Percentiles rank a stretch among this genome's conserved stretches.
Evolutionary conservation across 2,797 vertebrate species (phyloP).

Genomic region (Esox lucius): DNA sequence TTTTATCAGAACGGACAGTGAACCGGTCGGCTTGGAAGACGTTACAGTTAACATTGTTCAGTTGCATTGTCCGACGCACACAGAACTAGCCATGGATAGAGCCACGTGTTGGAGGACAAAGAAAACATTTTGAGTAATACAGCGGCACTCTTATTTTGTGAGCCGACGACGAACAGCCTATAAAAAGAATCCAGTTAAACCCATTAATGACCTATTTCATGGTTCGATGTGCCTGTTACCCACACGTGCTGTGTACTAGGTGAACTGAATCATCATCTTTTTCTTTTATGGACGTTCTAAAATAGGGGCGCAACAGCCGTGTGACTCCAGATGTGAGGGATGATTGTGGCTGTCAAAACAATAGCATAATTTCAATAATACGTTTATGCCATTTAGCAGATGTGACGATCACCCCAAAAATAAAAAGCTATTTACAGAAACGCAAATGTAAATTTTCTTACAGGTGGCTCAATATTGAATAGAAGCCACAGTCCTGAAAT

Average conservation of each 20-base stretch:
- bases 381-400: not conserved
- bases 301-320: slow-evolving; percentile 39
- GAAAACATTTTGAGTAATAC: not conserved
- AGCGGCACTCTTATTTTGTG: not conserved
- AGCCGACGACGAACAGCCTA: not conserved
- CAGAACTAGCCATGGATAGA: slow-evolving; percentile 38
- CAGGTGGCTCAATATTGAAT: not conserved
- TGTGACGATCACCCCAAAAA: not conserved
- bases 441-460: not conserved
- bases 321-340: slow-evolving; percentile 25
- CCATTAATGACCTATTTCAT: slow-evolving; percentile 66
- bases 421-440: not conserved
- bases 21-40: not conserved
- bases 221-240: slow-evolving; percentile 55
- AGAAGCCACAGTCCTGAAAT: not conserved
- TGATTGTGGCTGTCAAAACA: slow-evolving; percentile 59
- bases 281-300: slow-evolving; percentile 65
- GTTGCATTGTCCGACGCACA: slow-evolving; percentile 28
- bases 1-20: not conserved
- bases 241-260: slow-evolving; percentile 48
- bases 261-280: slow-evolving; percentile 69
- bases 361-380: not conserved
- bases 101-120: slow-evolving; percentile 46
- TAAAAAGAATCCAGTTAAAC: not conserved
- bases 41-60: not conserved